Evolutionary conservation across 2,113 vertebrate species (phyloP).

Genomic region (Tragelaphus scriptus): DNA sequence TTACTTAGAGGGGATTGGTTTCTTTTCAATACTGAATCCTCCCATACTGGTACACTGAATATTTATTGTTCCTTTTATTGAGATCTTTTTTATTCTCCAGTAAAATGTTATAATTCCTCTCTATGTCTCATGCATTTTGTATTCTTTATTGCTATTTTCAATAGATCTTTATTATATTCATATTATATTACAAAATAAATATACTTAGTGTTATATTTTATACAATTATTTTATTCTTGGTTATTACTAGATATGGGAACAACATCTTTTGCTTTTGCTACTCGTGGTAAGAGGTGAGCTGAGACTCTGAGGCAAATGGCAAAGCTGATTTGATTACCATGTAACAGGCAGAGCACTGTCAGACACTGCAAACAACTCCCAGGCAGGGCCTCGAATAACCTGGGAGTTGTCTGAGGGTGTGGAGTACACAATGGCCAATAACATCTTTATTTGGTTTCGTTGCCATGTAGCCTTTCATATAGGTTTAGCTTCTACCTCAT

Average conservation of each 20-base stretch:
- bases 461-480: not conserved
- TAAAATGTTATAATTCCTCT: not conserved
- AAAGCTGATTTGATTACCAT: slow-evolving; percentile 35
- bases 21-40: not conserved
- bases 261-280: not conserved
- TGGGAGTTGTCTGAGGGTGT: not conserved
- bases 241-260: not conserved
- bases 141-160: not conserved
- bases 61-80: not conserved
- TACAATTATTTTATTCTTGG: not conserved
- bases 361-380: not conserved
- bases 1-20: not conserved
- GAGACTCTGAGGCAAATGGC: slow-evolving; percentile 26
- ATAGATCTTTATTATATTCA: not conserved
- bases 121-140: not conserved
- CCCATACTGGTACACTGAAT: not conserved
- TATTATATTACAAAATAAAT: not conserved
- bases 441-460: not conserved
- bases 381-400: slow-evolving; percentile 2
- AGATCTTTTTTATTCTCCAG: not conserved
- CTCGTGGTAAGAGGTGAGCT: not conserved
- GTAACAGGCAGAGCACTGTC: not conserved
- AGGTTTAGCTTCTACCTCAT: not conserved
- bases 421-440: not conserved
- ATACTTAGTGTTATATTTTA: not conserved